Evolutionary conservation across 1,140 invertebrate genomes (phyloP).

Genomic region (Tetramorium alpestre): DNA sequence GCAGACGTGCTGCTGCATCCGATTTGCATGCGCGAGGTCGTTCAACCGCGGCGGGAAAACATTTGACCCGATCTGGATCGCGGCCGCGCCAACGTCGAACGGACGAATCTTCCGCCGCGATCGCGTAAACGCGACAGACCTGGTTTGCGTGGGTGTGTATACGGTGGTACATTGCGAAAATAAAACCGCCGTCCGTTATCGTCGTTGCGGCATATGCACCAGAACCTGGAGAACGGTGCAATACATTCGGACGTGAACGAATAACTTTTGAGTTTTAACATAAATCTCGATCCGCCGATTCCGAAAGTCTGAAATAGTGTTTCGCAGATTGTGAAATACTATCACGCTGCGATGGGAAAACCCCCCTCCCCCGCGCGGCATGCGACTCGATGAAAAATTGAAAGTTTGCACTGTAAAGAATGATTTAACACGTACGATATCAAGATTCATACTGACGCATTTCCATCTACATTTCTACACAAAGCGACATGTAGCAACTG

Average conservation of each 20-base stretch:
- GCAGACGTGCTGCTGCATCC: slow-evolving; percentile 25
- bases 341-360: not conserved
- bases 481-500: not conserved
- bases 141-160: not conserved
- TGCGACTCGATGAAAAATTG: slow-evolving; percentile 40
- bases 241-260: slow-evolving; percentile 2
- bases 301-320: slow-evolving; percentile 32
- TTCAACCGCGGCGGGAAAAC: slow-evolving; percentile 46
- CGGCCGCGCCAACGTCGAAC: not conserved
- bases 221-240: not conserved
- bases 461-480: not conserved
- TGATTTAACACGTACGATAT: slow-evolving; percentile 3
- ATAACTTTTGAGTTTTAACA: slow-evolving; percentile 44
- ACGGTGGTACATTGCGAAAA: not conserved
- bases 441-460: not conserved
- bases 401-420: slow-evolving; percentile 8
- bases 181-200: slow-evolving; percentile 47
- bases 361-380: no score
- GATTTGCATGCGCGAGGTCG: slow-evolving; percentile 29
- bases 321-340: slow-evolving; percentile 24
- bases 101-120: slow-evolving; percentile 22
- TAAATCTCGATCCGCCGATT: slow-evolving; percentile 44
- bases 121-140: not conserved
- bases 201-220: not conserved
- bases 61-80: slow-evolving; percentile 39